Conservation (phyloP, 2,888 invertebrate genomes). For the Cylloceria caligata region DNA sequence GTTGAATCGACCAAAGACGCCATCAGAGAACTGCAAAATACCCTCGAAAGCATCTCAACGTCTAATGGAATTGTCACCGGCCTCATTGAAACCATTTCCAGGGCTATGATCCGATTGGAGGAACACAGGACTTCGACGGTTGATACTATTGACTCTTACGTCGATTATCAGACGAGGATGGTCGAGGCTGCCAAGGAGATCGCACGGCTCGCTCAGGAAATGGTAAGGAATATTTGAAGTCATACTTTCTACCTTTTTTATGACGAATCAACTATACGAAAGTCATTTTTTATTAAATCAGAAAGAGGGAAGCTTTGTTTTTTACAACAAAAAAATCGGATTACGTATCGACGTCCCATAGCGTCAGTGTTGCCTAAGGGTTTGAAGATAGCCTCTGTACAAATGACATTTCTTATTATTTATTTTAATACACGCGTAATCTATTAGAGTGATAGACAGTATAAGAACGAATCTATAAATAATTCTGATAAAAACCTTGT, state of each 20-base stretch:
- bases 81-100: constrained; percentile 95
- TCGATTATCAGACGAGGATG: constrained; percentile 99
- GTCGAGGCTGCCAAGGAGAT: constrained; percentile 97
- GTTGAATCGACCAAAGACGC: constrained; percentile 92
- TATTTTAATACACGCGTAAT: too few relatives aligned
- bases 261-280: too few relatives aligned
- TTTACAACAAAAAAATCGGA: too few relatives aligned
- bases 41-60: constrained; percentile 93
- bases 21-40: constrained; percentile 91
- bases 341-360: too few relatives aligned
- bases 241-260: background rate
- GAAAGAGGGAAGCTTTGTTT: too few relatives aligned
- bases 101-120: constrained; percentile 93
- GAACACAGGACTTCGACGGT: constrained; percentile 90
- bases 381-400: too few relatives aligned
- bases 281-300: too few relatives aligned
- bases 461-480: too few relatives aligned
- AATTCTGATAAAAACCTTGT: too few relatives aligned
- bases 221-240: constrained; percentile 87
- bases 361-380: too few relatives aligned
- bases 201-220: constrained; percentile 95
- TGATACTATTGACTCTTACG: constrained; percentile 92
- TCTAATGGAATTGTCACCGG: constrained; percentile 96
- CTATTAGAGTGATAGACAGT: too few relatives aligned
- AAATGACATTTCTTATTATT: too few relatives aligned